These are phyloP conservation scores for Ciconia nigra DNA, from an alignment of 2,797 vertebrate genomes.

Conservation along the genomic window DNA sequence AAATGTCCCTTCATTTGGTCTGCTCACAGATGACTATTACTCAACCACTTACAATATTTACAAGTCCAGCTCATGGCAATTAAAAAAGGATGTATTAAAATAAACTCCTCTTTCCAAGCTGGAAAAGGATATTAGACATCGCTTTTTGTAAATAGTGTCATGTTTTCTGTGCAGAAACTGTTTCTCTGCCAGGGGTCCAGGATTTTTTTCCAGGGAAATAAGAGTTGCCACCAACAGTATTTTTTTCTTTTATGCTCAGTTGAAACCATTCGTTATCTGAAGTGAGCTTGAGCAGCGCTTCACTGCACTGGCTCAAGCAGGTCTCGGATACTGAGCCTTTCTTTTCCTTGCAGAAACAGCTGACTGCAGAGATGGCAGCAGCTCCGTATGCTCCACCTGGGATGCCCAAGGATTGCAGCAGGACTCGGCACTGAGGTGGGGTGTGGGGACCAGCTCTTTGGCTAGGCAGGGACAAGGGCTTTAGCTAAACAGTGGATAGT, in stretches of 20 bases:
- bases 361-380: neutral
- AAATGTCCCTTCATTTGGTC: constrained; percentile 43
- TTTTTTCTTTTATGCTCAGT: neutral
- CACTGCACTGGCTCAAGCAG: neutral
- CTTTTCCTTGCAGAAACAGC: neutral
- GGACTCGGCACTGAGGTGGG: rapidly evolving
- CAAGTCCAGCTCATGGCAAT: constrained; percentile 70
- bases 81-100: constrained; percentile 69
- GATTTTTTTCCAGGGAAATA: constrained; percentile 31
- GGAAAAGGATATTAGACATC: constrained; percentile 54
- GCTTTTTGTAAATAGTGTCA: constrained; percentile 24
- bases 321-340: neutral
- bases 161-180: constrained; percentile 55
- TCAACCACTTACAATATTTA: constrained; percentile 66
- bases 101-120: constrained; percentile 57
- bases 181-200: constrained; percentile 6
- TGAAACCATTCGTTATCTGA: neutral
- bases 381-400: rapidly evolving
- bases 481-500: no score
- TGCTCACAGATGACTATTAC: constrained; percentile 56
- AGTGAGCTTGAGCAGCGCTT: neutral
- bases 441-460: neutral
- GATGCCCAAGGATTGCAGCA: neutral
- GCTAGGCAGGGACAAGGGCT: neutral
- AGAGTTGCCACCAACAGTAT: neutral